phyloP scores from a whole-genome alignment of 2,797 vertebrate genomes.

The Clarias platycephalus region DNA sequence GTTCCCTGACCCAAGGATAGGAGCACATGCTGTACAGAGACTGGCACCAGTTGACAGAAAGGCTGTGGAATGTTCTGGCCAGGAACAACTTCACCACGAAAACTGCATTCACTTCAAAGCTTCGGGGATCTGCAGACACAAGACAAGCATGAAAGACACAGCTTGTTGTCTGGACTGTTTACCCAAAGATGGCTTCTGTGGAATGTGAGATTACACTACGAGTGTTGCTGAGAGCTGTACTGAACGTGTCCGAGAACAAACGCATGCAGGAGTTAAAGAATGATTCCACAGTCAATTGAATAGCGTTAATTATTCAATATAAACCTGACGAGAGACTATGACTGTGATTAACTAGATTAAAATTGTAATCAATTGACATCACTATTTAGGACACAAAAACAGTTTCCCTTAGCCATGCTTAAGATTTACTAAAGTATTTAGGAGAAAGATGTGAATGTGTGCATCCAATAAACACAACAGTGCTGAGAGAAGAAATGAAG shows the following conservation, averaged over 20 bases:
- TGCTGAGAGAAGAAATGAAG: neutral
- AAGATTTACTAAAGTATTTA: neutral
- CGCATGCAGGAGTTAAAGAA: neutral
- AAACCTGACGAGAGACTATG: constrained; percentile 1
- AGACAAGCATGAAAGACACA: constrained; percentile 68
- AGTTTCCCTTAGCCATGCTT: neutral
- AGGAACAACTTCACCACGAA: constrained; percentile 55
- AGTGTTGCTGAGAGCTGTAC: constrained; percentile 55
- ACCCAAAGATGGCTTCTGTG: constrained; percentile 60
- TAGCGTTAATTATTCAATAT: constrained; percentile 15
- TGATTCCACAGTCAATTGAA: constrained; percentile 7
- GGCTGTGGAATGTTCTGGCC: constrained; percentile 59
- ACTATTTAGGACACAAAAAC: neutral
- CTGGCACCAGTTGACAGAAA: constrained; percentile 56
- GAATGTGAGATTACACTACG: constrained; percentile 58
- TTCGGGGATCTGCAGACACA: constrained; percentile 60
- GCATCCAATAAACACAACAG: constrained; percentile 11
- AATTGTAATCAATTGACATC: too few species aligned
- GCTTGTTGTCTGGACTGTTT: constrained; percentile 64
- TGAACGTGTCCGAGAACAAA: neutral
- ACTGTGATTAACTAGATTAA: too few species aligned
- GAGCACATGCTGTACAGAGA: constrained; percentile 43
- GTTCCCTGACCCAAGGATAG: constrained; percentile 21
- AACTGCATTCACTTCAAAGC: constrained; percentile 61
- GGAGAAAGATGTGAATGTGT: neutral